These are phyloP conservation scores for Lithobates sylvaticus DNA, from an alignment of 2,797 vertebrate genomes.

Conservation along the genomic window DNA sequence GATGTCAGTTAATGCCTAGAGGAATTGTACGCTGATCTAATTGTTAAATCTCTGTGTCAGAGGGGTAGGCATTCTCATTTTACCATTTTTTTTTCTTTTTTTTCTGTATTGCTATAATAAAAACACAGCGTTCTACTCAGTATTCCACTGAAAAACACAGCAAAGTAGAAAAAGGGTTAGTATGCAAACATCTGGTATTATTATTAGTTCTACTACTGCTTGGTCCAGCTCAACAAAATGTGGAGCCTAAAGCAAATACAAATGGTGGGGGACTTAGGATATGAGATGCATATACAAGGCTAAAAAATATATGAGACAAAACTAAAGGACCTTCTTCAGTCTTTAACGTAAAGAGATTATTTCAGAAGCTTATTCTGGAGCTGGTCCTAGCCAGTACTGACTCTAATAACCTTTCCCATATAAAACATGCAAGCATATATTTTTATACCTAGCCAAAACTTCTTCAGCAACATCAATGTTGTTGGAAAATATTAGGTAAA, in stretches of 20 bases:
- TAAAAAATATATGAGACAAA: neutral
- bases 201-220: neutral
- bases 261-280: neutral
- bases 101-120: conserved; percentile 24
- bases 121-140: conserved; percentile 6
- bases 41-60: conserved; percentile 49
- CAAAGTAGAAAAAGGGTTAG: conserved; percentile 11
- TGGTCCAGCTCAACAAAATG: neutral
- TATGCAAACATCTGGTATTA: conserved; percentile 24
- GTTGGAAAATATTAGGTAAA: no score
- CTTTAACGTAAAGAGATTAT: neutral
- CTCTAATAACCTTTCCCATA: no score
- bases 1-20: conserved; percentile 56
- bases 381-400: neutral
- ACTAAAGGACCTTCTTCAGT: neutral
- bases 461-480: no score
- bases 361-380: neutral
- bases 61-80: conserved; percentile 31
- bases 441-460: no score
- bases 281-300: neutral
- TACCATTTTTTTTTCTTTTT: conserved; percentile 36
- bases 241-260: neutral
- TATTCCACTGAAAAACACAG: neutral
- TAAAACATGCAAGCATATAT: no score
- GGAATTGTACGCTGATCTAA: conserved; percentile 50